These are phyloP conservation scores for Centropyge bicolor DNA, from an alignment of 2,797 vertebrate species.

Conservation along the genomic window DNA sequence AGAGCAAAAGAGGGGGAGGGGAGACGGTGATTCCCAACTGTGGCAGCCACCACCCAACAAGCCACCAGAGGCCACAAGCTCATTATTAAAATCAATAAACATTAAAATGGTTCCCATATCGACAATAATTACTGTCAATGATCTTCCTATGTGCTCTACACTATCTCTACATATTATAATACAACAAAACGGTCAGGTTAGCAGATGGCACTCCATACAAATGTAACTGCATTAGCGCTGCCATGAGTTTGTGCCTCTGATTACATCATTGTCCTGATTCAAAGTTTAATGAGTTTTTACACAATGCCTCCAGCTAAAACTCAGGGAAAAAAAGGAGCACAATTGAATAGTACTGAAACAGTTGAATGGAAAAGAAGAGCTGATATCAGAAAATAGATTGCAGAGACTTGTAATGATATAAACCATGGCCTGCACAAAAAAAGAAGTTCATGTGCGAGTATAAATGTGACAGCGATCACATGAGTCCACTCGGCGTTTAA, in stretches of 20 bases:
- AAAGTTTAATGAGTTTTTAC: constrained; percentile 65
- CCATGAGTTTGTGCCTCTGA: constrained; percentile 51
- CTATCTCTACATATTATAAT: neutral
- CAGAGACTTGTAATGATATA: constrained; percentile 3
- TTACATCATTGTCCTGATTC: constrained; percentile 63
- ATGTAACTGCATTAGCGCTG: constrained; percentile 14
- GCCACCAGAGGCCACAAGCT: constrained; percentile 17
- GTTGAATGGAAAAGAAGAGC: constrained; percentile 7
- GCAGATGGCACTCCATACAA: constrained; percentile 30
- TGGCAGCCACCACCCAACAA: constrained; percentile 9
- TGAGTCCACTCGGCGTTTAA: constrained; percentile 2
- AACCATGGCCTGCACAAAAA: neutral
- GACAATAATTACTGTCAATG: neutral
- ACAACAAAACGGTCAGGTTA: constrained; percentile 29
- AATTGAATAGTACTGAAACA: constrained; percentile 28
- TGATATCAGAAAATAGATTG: constrained; percentile 33
- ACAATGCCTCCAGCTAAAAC: constrained; percentile 41
- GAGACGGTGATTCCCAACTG: constrained; percentile 31
- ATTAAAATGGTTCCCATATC: constrained; percentile 12
- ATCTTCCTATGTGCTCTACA: neutral
- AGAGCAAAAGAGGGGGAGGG: constrained; percentile 15
- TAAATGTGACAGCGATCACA: neutral
- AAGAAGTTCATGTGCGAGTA: neutral
- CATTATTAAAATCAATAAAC: constrained; percentile 33
- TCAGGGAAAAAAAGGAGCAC: constrained; percentile 10